phyloP scores from a whole-genome alignment of 2,797 vertebrate genomes.

The Borostomias antarcticus region DNA sequence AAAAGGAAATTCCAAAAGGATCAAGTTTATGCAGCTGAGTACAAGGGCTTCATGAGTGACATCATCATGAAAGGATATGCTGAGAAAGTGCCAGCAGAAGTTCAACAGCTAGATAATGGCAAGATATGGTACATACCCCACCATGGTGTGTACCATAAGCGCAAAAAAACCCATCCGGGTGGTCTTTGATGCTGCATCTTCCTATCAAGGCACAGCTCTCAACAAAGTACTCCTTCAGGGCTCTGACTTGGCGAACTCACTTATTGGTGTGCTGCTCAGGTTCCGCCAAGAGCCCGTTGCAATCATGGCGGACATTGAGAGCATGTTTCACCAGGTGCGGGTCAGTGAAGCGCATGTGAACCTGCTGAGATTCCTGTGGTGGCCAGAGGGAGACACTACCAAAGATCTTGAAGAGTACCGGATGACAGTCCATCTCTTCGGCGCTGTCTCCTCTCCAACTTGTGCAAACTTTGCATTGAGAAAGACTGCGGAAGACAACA shows the following conservation, averaged over 20 bases:
- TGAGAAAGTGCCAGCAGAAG: not conserved
- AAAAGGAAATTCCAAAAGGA: not conserved
- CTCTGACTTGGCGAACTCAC: not conserved
- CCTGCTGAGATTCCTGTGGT: not conserved
- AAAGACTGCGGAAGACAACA: too few species aligned
- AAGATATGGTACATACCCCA: conserved; percentile 6
- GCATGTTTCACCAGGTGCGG: not conserved
- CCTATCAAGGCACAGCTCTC: conserved; percentile 2
- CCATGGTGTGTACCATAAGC: not conserved
- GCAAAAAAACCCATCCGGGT: not conserved
- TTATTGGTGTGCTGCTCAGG: not conserved
- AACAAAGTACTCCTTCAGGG: conserved; percentile 3
- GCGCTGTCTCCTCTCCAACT: too few species aligned
- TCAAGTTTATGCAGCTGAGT: not conserved
- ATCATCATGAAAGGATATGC: not conserved
- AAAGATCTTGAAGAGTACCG: too few species aligned
- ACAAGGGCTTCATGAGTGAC: not conserved
- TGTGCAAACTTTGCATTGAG: too few species aligned
- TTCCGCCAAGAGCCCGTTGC: not conserved
- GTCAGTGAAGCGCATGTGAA: not conserved
- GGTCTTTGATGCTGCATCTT: not conserved
- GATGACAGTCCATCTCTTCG: too few species aligned
- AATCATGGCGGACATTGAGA: too few species aligned
- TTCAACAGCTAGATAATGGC: not conserved
- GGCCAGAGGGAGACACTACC: too few species aligned